phyloP scores from a whole-genome alignment of 2,888 invertebrate species.

The Vesta saturnalis region DNA sequence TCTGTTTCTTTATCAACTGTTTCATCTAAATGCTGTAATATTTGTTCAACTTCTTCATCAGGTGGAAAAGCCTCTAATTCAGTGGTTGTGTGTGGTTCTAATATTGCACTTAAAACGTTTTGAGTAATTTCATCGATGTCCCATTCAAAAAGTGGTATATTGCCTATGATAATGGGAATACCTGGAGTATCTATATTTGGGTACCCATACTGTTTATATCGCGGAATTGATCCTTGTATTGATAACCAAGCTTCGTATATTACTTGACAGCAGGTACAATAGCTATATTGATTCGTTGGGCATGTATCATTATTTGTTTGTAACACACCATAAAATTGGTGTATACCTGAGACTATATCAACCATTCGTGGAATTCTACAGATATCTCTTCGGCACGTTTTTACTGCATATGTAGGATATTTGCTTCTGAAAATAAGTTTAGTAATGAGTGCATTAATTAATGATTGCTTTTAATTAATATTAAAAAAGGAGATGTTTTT shows the following conservation, averaged over 20 bases:
- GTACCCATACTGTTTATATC: conserved; percentile 46
- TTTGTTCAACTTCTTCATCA: conserved; percentile 48
- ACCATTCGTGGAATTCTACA: conserved; percentile 49
- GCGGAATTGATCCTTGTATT: conserved; percentile 45
- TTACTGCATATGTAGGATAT: conserved; percentile 40
- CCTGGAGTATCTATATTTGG: conserved; percentile 50
- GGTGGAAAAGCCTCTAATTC: conserved; percentile 45
- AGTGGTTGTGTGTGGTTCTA: conserved; percentile 34
- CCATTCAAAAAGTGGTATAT: conserved; percentile 45
- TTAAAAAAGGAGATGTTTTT: too few relatives aligned
- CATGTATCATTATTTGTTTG: conserved; percentile 40
- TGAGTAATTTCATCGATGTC: conserved; percentile 44
- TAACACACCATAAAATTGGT: conserved; percentile 48
- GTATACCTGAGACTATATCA: conserved; percentile 45
- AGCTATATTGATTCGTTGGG: conserved; percentile 49
- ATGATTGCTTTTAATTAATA: too few relatives aligned
- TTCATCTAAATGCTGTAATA: conserved; percentile 46
- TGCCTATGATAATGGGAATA: conserved; percentile 50
- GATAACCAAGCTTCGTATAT: conserved; percentile 51
- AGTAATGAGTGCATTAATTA: too few relatives aligned
- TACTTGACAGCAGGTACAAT: conserved; percentile 45
- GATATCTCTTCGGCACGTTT: conserved; percentile 47
- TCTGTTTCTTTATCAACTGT: conserved; percentile 47
- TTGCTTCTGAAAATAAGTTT: conserved; percentile 41
- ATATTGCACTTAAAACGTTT: conserved; percentile 42